phyloP scores from a whole-genome alignment of 2,888 invertebrate species.

The Crossocerus cetratus region DNA sequence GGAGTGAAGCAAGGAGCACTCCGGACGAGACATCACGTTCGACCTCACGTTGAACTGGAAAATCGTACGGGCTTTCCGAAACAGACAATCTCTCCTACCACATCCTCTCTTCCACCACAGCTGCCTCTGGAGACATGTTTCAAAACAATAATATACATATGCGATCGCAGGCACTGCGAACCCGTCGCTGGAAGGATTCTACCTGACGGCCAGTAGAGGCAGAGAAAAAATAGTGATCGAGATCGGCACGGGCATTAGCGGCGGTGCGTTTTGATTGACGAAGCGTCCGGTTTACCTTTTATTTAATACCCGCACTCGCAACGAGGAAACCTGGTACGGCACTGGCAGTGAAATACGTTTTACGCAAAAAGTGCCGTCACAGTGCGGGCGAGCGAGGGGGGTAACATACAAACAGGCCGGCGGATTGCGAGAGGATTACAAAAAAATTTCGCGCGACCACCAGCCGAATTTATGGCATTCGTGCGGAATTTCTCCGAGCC shows the following conservation, averaged over 20 bases:
- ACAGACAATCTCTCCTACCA: constrained; percentile 46
- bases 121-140: constrained; percentile 3
- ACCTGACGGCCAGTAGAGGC: constrained; percentile 17
- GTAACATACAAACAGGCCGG: not conserved
- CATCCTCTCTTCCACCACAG: not conserved
- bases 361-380: not conserved
- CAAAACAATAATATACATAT: constrained; percentile 46
- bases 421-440: not conserved
- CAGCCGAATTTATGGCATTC: not conserved
- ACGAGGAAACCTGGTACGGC: not conserved
- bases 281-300: constrained; percentile 1
- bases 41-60: constrained; percentile 53
- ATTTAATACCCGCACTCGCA: constrained; percentile 4
- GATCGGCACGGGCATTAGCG: constrained; percentile 16
- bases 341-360: not conserved
- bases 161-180: constrained; percentile 15
- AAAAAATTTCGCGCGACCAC: constrained; percentile 1
- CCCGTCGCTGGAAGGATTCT: constrained; percentile 35
- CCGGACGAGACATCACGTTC: constrained; percentile 58
- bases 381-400: not conserved
- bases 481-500: not conserved
- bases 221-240: constrained; percentile 50
- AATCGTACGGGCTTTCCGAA: constrained; percentile 50
- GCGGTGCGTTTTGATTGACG: constrained; percentile 36
- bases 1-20: constrained; percentile 38